phyloP scores from a whole-genome alignment of 2,797 vertebrate species.

The Falco cherrug region DNA sequence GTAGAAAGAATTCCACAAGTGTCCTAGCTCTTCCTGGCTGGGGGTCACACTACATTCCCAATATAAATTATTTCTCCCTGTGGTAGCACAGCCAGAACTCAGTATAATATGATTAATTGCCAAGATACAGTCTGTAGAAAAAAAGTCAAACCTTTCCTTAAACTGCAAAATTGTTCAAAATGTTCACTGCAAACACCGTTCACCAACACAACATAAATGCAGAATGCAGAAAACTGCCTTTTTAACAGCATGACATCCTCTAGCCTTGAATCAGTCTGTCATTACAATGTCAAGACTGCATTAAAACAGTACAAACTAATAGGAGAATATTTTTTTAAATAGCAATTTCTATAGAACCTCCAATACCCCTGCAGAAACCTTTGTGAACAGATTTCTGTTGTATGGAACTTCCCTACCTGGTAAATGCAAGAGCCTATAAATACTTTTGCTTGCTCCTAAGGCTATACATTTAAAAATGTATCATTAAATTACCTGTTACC shows the following conservation, averaged over 20 bases:
- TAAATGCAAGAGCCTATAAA: not conserved
- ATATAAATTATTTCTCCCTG: not conserved
- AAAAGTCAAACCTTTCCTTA: not conserved
- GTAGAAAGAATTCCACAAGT: not conserved
- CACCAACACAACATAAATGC: not conserved
- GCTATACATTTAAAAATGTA: not conserved
- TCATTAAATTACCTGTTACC: slow-evolving; percentile 90
- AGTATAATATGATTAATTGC: not conserved
- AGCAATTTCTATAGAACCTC: not conserved
- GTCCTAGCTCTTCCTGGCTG: not conserved
- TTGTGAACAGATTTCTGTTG: not conserved
- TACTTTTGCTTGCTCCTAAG: not conserved
- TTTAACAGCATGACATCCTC: not conserved
- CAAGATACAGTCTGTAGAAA: not conserved
- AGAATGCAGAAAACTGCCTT: not conserved
- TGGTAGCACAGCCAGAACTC: not conserved
- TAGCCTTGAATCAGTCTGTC: not conserved
- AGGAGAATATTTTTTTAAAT: not conserved
- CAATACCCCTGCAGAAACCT: not conserved
- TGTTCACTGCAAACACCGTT: not conserved
- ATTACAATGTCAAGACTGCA: not conserved
- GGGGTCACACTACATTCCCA: not conserved
- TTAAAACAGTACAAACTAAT: not conserved
- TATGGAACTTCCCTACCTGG: not conserved
- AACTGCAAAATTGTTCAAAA: not conserved